Base-by-base conservation (phyloP, 2,888 invertebrate species). In the Pimpla rufipes region DNA sequence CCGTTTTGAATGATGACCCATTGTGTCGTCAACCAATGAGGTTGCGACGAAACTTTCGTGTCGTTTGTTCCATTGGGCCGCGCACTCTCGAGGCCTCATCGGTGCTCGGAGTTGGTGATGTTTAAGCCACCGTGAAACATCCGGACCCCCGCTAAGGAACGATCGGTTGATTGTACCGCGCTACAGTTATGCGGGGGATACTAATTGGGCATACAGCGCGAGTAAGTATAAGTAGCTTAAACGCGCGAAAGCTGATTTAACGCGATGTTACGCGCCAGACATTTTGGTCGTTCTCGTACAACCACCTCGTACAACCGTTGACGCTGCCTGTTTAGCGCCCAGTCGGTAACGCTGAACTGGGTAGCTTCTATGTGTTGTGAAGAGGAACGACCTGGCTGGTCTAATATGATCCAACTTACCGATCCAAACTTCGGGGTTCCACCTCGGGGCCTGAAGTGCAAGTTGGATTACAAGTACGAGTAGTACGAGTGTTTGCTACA, bases 181-280 rank as follows among this genome's bases (percentile, higher is more conserved):
- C 1, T 55, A 18, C 10, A 21, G 21, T 21, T 55, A 55, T 62
- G 1, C 13, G 10, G 37, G 10, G 37, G 10, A 18, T 11, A 11
- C 21, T 42, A 42, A 40, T 42, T 21, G 21, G 42, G 13, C n/a
- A 64, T 64, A 21, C n/a, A 10, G 18, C 11, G 18, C 11, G 64
- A 8, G 21, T 40, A 42, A 42, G 42, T 21, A 40, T 64, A 64
- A 64, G 64, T 42, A 13, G 42, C 59, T 37, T 59, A 37, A 35
- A 7, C 4, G 13, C 6, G 16, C 16, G 37, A 16, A 62, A 62
- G 62, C 37, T 37, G 37, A n/a, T 62, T 62, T 7, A 35, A 40
- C 40, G 62, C 5, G 29, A 29, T 29, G 29, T 29, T 29, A n/a
- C n/a, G 29, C 29, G 3, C 29, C 29, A 29, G 29, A 29, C 29